Conservation (phyloP, 1,140 invertebrate species). For the Mizuhopecten yessoensis region DNA sequence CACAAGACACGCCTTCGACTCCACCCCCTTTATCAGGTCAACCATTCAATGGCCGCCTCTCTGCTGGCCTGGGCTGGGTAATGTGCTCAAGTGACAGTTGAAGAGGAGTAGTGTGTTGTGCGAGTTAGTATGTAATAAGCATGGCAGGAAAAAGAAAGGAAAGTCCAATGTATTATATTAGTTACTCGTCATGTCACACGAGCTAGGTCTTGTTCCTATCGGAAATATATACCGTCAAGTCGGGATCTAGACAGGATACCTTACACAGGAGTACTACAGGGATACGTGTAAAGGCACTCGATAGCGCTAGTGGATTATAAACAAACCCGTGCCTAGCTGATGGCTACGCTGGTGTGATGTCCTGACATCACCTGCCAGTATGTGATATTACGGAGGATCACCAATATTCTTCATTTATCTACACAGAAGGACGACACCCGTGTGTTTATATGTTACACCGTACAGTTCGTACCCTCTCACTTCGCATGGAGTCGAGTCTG, state of each 20-base stretch:
- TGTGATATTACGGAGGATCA: not conserved
- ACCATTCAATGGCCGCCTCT: not conserved
- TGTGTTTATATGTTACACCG: not conserved
- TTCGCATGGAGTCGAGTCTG: conserved; percentile 17
- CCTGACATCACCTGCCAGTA: not conserved
- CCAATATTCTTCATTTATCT: too few species aligned
- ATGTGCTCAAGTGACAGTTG: not conserved
- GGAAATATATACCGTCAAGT: not conserved
- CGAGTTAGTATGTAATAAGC: not conserved
- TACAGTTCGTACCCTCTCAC: not conserved
- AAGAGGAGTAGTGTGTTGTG: not conserved
- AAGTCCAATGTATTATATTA: not conserved
- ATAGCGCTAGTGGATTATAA: not conserved
- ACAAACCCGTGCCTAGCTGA: not conserved
- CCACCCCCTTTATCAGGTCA: conserved; percentile 9
- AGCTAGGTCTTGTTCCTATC: not conserved
- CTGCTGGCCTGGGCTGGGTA: not conserved
- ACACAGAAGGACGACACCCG: not conserved
- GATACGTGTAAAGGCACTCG: not conserved
- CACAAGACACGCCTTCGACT: not conserved
- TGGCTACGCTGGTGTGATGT: not conserved
- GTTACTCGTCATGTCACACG: conserved; percentile 23
- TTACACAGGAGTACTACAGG: not conserved
- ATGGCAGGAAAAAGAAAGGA: not conserved
- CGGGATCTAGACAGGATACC: not conserved